Conservation (phyloP, 2,797 vertebrate genomes). For the Lophotriccus pileatus region DNA sequence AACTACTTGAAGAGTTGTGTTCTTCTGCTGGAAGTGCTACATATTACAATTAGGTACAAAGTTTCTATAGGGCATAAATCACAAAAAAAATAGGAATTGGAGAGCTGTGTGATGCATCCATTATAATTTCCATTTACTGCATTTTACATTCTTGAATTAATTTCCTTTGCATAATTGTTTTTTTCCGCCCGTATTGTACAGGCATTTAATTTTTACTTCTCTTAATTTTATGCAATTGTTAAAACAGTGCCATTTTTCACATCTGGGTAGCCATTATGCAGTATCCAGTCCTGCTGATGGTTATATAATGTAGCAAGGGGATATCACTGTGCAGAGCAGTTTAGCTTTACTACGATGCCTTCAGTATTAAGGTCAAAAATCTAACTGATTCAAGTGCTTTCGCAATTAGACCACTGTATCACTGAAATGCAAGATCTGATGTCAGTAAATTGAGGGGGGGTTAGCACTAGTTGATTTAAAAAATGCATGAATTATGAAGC, state of each 20-base stretch:
- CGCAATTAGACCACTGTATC: not conserved
- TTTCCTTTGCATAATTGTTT: conserved; percentile 12
- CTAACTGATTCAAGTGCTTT: conserved; percentile 2
- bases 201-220: not conserved
- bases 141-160: not conserved
- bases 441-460: not conserved
- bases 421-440: not conserved
- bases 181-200: not conserved
- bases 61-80: not conserved
- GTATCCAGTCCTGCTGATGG: not conserved
- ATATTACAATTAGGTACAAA: not conserved
- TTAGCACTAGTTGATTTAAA: conserved; percentile 10
- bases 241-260: not conserved
- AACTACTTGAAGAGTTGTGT: not conserved
- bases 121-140: not conserved
- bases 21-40: not conserved
- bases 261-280: not conserved
- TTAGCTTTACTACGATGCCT: not conserved
- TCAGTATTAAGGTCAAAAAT: conserved; percentile 7
- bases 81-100: not conserved
- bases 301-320: not conserved
- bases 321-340: not conserved
- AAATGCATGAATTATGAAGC: conserved; percentile 41
- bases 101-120: not conserved
- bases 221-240: not conserved